Conservation (phyloP, 2,888 invertebrate species). For the Eupithecia tripunctaria region DNA sequence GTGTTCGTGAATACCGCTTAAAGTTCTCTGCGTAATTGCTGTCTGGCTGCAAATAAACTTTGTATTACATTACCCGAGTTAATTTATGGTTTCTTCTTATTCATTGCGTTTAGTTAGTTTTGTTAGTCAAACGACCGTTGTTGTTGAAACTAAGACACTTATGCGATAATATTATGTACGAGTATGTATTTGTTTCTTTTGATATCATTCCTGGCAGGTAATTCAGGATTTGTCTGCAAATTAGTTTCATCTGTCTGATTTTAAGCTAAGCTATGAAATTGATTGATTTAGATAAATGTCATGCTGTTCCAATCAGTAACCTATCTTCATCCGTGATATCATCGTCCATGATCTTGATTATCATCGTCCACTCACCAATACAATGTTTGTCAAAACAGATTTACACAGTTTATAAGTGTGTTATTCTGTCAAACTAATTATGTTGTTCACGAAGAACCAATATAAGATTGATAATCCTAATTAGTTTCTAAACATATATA, state of each 20-base stretch:
- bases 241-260: neutral
- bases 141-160: constrained; percentile 58
- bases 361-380: constrained; percentile 36
- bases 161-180: constrained; percentile 9
- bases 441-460: constrained; percentile 10
- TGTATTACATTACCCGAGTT: constrained; percentile 81
- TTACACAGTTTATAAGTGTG: too few species aligned
- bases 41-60: constrained; percentile 82
- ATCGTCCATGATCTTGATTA: constrained; percentile 47
- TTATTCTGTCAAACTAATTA: too few species aligned
- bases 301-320: neutral
- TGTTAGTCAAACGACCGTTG: constrained; percentile 66
- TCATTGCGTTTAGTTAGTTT: constrained; percentile 73
- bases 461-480: neutral
- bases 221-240: neutral
- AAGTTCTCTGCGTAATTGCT: constrained; percentile 81
- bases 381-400: neutral
- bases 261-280: neutral
- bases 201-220: neutral
- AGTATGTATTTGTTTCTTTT: neutral
- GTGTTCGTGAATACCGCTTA: constrained; percentile 80
- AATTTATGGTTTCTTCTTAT: constrained; percentile 81
- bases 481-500: constrained; percentile 7
- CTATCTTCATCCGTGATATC: neutral
- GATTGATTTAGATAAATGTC: neutral